Evolutionary conservation across 2,113 vertebrate genomes (phyloP).

Genomic region (Danionella cerebrum): DNA sequence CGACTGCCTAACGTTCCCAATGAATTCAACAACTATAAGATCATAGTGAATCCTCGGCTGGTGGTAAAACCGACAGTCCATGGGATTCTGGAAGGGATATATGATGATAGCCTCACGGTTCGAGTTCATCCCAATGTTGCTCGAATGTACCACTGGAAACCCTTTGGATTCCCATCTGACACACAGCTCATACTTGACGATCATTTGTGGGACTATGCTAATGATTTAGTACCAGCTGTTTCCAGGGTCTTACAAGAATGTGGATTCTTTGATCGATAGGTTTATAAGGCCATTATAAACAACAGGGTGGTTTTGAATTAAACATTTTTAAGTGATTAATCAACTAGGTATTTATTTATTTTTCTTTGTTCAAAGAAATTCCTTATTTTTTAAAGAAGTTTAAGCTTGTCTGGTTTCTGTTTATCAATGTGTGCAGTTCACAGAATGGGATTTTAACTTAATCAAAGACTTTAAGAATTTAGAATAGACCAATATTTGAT

Average conservation of each 20-base stretch:
- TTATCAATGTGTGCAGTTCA: too few species aligned
- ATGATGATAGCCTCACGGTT: rapidly evolving
- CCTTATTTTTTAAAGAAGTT: too few species aligned
- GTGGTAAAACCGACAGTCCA: conserved; percentile 41
- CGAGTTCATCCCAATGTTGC: conserved; percentile 31
- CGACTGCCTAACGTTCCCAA: conserved; percentile 16
- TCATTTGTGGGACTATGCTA: conserved; percentile 29
- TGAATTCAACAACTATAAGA: conserved; percentile 14
- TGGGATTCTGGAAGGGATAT: background rate
- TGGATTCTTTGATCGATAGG: background rate
- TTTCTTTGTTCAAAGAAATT: too few species aligned
- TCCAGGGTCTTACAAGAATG: conserved; percentile 21
- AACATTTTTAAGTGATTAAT: too few species aligned
- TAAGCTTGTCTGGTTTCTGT: too few species aligned
- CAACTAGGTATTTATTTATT: too few species aligned
- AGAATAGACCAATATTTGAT: too few species aligned
- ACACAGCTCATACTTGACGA: conserved; percentile 13
- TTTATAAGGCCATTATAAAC: too few species aligned
- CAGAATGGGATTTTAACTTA: too few species aligned
- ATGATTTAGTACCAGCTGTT: conserved; percentile 14
- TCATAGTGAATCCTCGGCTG: conserved; percentile 47
- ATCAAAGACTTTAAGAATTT: too few species aligned
- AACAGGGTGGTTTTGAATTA: too few species aligned
- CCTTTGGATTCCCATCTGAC: rapidly evolving
- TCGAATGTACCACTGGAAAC: conserved; percentile 45